Evolutionary conservation across 2,888 invertebrate genomes (phyloP).

Genomic region (Perizoma affinitatum): DNA sequence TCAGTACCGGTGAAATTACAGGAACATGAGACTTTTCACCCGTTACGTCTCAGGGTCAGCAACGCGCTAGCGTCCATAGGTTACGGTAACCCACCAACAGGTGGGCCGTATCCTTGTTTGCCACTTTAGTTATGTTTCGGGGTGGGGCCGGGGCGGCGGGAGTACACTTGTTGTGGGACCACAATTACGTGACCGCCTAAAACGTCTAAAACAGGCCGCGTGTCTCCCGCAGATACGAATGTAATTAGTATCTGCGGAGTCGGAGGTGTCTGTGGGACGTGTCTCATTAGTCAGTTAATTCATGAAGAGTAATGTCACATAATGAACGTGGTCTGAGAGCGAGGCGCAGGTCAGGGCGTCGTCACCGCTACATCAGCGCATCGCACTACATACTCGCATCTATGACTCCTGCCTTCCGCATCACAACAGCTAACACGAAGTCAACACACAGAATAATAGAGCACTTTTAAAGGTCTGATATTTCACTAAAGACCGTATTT

Average conservation of each 20-base stretch:
- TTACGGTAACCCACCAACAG: no score
- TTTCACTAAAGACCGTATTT: no score
- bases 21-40: no score
- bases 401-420: conserved; percentile 23
- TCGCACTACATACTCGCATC: conserved; percentile 8
- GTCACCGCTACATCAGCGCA: conserved; percentile 46
- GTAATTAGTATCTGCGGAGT: conserved; percentile 20
- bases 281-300: conserved; percentile 18
- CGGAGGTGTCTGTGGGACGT: conserved; percentile 1
- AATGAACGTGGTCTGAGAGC: conserved; percentile 14
- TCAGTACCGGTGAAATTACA: no score
- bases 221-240: conserved; percentile 6
- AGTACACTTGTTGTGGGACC: conserved; percentile 6
- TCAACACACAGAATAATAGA: not conserved
- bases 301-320: conserved; percentile 9
- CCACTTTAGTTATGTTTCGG: no score
- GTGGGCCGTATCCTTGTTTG: no score
- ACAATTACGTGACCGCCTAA: conserved; percentile 13
- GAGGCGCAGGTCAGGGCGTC: conserved; percentile 40
- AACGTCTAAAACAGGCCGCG: not conserved
- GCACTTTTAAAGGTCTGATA: no score
- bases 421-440: not conserved
- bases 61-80: no score
- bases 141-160: not conserved
- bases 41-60: no score